Base-by-base conservation (phyloP, 2,888 invertebrate genomes). In the Parasteatoda lunata region DNA sequence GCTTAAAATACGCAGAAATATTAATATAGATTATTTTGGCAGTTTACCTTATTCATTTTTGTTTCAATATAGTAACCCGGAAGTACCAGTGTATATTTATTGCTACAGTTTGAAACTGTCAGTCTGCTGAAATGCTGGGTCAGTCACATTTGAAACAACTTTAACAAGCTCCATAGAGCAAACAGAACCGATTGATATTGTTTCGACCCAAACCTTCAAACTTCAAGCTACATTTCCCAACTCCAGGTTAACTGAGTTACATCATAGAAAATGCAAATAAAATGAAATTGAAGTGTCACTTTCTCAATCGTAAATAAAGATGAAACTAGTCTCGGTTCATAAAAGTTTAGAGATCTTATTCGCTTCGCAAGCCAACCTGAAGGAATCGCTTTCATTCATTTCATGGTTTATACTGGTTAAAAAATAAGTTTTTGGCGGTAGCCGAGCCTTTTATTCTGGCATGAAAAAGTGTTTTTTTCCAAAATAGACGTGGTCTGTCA, bases 231-330 rank as follows among this genome's bases (percentile, higher is more conserved):
- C 64, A 52, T 69, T 71, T 68, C 13, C 30, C 15, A 13, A n/a
- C 59, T 64, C 64, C 48, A n/a, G n/a, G 59, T 59, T 59, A n/a
- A 4, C 77, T 8, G 11, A 15, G 49, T 79, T 59, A 71, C 79
- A 49, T 52, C 51, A 77, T 52, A 15, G 13, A 45, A 71, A 66
- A 78, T 70, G 69, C 80, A 73, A 73, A 66, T 72, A 49, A 49
- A 59, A 47, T 48, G 70, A 59, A 80, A 80, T 66, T 48, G 59
- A 75, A 81, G 81, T 75, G 81, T 81, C 81, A 69, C 73, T 81
- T 81, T 81, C 81, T n/a, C 66, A 75, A 48, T 84, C 73, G 78
- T 84, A 84, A 84, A 84, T 79, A 84, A 76, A 78, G 79, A 84
- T 84, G 79, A 84, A 52, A 47, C 64, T 8, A 45, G 64, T 59